Conservation (phyloP, 1,140 invertebrate species). For the Acromyrmex charruanus region DNA sequence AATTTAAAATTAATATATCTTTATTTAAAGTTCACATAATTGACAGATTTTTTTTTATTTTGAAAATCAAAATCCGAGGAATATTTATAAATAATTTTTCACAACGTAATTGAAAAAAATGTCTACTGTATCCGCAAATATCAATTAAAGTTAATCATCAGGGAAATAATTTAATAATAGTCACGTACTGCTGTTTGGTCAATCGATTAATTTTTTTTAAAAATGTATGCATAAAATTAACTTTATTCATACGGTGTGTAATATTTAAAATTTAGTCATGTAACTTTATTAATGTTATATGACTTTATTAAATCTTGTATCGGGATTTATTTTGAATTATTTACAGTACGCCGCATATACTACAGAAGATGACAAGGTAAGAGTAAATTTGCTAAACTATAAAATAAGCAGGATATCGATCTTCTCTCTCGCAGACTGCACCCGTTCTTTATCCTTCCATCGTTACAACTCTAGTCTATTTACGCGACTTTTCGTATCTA, state of each 20-base stretch:
- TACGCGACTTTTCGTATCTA: constrained; percentile 21
- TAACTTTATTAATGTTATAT: background rate
- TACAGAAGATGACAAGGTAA: constrained; percentile 32
- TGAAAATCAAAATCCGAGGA: too few relatives aligned
- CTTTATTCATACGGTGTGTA: background rate
- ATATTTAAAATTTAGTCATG: background rate
- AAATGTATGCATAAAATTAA: background rate
- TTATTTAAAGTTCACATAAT: too few relatives aligned
- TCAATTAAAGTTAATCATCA: background rate
- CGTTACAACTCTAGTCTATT: constrained; percentile 56
- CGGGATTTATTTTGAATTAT: constrained; percentile 24
- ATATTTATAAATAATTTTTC: too few relatives aligned
- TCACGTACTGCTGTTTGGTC: background rate
- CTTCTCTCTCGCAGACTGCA: background rate
- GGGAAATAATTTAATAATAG: constrained; percentile 6
- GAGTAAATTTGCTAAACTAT: constrained; percentile 17
- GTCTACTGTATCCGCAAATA: too few relatives aligned
- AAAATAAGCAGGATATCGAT: constrained; percentile 43
- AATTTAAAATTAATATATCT: too few relatives aligned
- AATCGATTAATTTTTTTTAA: background rate
- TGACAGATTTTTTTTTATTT: too few relatives aligned
- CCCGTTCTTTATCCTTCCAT: constrained; percentile 28
- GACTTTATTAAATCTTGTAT: constrained; percentile 7
- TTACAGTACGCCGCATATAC: background rate
- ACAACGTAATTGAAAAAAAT: too few relatives aligned